These are phyloP conservation scores for Tethea ocularis DNA, from an alignment of 2,888 invertebrate genomes.

Conservation along the genomic window DNA sequence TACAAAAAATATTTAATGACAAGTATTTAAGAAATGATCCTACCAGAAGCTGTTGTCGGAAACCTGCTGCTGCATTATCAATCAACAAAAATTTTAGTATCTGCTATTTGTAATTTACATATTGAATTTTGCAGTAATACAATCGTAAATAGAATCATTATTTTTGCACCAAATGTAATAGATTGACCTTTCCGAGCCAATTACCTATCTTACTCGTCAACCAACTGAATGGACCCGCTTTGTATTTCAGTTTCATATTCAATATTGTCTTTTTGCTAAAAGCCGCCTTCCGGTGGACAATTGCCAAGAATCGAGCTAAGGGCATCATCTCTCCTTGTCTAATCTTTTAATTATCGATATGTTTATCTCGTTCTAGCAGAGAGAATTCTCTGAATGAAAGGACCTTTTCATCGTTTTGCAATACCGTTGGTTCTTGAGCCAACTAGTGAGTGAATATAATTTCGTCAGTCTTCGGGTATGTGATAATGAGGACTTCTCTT, in stretches of 20 bases:
- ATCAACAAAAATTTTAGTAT: not conserved
- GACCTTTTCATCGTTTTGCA: conserved; percentile 73
- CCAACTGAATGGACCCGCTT: conserved; percentile 70
- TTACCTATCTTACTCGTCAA: conserved; percentile 58
- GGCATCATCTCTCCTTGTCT: conserved; percentile 50
- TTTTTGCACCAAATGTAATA: conserved; percentile 22
- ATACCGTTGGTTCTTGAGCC: conserved; percentile 68
- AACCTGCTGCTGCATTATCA: not conserved
- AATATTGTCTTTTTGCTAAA: conserved; percentile 72
- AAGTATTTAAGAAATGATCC: not conserved
- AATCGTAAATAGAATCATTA: not conserved
- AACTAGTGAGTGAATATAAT: conserved; percentile 76
- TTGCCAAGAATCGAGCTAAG: conserved; percentile 77
- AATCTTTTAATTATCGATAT: conserved; percentile 35
- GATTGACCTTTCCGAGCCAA: conserved; percentile 61
- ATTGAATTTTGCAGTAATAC: not conserved
- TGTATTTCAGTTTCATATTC: conserved; percentile 74
- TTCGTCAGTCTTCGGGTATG: conserved; percentile 60
- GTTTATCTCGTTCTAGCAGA: conserved; percentile 47
- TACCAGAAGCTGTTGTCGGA: not conserved
- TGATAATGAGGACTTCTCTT: conserved; percentile 50
- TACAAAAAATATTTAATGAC: no score
- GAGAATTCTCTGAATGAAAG: conserved; percentile 80
- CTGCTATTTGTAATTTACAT: not conserved
- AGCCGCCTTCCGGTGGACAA: conserved; percentile 80